phyloP scores from a whole-genome alignment of 2,888 invertebrate species.

The Idaea aversata region DNA sequence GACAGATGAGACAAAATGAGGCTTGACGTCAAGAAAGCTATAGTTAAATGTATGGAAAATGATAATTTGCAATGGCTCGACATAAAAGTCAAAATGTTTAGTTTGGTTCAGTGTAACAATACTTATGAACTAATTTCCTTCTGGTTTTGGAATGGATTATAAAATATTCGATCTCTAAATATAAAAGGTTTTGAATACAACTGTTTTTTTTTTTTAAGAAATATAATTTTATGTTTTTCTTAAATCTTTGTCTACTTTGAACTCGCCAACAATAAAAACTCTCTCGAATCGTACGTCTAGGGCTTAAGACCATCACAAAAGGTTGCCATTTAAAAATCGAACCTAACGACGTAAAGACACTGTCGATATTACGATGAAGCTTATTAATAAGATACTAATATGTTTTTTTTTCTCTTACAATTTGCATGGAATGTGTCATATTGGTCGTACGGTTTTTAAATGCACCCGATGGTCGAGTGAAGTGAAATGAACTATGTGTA shows the following conservation, averaged over 20 bases:
- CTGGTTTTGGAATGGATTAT: too few species aligned
- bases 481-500: conserved; percentile 20
- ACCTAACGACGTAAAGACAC: conserved; percentile 6
- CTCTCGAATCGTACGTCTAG: conserved; percentile 48
- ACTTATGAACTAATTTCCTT: too few species aligned
- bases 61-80: too few species aligned
- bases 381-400: conserved; percentile 11
- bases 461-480: conserved; percentile 24
- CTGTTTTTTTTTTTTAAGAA: background rate
- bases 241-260: background rate
- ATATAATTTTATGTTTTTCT: too few species aligned
- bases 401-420: conserved; percentile 12
- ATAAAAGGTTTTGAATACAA: background rate
- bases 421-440: background rate
- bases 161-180: background rate
- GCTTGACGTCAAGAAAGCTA: too few species aligned
- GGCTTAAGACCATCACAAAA: conserved; percentile 47
- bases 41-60: too few species aligned
- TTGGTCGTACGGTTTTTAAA: conserved; percentile 27
- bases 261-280: conserved; percentile 10
- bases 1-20: too few species aligned
- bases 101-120: too few species aligned
- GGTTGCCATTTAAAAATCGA: conserved; percentile 38
- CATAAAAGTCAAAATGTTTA: too few species aligned
- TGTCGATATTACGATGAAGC: conserved; percentile 8